phyloP scores from a whole-genome alignment of 2,113 vertebrate genomes.

The Stomatorhinus ivindoensis region DNA sequence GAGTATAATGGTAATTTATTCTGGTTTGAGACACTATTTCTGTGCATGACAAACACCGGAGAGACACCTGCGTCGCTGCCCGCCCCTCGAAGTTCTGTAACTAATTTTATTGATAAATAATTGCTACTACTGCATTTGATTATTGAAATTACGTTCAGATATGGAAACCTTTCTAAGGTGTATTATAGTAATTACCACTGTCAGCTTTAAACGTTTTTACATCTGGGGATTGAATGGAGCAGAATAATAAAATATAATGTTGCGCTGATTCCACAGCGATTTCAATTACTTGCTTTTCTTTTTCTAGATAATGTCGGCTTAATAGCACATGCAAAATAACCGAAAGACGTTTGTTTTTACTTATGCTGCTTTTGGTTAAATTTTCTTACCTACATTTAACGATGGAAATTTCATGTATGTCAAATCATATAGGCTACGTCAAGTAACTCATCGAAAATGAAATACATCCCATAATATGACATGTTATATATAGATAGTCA shows the following conservation, averaged over 20 bases:
- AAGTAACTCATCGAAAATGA: not conserved
- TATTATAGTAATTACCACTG: constrained; percentile 66
- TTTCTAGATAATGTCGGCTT: not conserved
- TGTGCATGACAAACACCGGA: constrained; percentile 73
- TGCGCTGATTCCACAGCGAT: constrained; percentile 28
- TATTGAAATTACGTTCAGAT: constrained; percentile 90
- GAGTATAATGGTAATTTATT: constrained; percentile 82
- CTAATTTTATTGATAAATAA: constrained; percentile 98
- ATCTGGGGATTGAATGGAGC: constrained; percentile 52
- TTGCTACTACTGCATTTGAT: constrained; percentile 84
- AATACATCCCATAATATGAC: not conserved
- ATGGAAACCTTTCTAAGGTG: constrained; percentile 85
- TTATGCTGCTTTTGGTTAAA: not conserved
- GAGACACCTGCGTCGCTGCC: constrained; percentile 84
- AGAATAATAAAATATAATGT: constrained; percentile 49
- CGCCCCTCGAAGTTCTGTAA: constrained; percentile 85
- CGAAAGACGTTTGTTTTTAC: not conserved
- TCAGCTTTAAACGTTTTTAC: constrained; percentile 57
- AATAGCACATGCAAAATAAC: not conserved
- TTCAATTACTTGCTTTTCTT: constrained; percentile 40
- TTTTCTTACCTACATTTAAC: not conserved
- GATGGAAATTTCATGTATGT: not conserved
- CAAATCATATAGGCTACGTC: not conserved
- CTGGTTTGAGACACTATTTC: constrained; percentile 62
- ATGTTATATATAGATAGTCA: not conserved